A percentile compares a stretch with the other conserved stretches of the same genome.
Evolutionary conservation across 1,140 invertebrate genomes (phyloP).

Genomic region (Acromyrmex echinatior): DNA sequence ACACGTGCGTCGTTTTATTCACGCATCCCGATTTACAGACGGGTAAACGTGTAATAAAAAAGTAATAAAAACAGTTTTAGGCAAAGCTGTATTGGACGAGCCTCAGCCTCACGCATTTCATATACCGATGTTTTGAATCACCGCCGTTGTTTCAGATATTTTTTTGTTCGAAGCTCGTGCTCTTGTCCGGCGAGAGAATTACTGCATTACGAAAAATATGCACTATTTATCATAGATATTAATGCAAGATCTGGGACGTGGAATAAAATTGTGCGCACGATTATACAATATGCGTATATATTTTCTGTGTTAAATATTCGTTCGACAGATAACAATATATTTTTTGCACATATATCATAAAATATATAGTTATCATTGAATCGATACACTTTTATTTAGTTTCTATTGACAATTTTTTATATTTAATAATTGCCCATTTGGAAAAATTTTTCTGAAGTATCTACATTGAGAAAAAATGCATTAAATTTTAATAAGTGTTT

Average conservation of each 20-base stretch:
- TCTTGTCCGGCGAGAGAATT: slow-evolving; percentile 26
- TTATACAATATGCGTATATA: neutral
- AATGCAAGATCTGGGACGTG: slow-evolving; percentile 29
- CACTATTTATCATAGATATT: slow-evolving; percentile 47
- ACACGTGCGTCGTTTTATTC: slow-evolving; percentile 20
- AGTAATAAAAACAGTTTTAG: slow-evolving; percentile 63
- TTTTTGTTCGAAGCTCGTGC: slow-evolving; percentile 29
- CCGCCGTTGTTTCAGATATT: slow-evolving; percentile 42
- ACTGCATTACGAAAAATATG: slow-evolving; percentile 51
- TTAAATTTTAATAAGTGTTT: no score
- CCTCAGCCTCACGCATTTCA: slow-evolving; percentile 44
- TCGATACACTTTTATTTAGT: neutral
- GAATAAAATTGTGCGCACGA: slow-evolving; percentile 2
- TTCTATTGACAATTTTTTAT: slow-evolving; percentile 1
- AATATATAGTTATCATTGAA: neutral
- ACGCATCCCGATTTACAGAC: slow-evolving; percentile 37
- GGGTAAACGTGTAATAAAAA: slow-evolving; percentile 44
- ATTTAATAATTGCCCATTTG: neutral
- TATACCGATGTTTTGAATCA: slow-evolving; percentile 53
- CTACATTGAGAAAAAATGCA: no score
- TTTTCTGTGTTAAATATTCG: slow-evolving; percentile 32
- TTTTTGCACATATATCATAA: neutral
- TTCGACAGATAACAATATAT: slow-evolving; percentile 12
- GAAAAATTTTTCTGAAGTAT: no score
- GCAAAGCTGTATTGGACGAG: slow-evolving; percentile 48